Evolutionary conservation across 2,113 vertebrate species (phyloP), one percentile per base, ranked within the genome.

Genomic region (Dascyllus trimaculatus): DNA sequence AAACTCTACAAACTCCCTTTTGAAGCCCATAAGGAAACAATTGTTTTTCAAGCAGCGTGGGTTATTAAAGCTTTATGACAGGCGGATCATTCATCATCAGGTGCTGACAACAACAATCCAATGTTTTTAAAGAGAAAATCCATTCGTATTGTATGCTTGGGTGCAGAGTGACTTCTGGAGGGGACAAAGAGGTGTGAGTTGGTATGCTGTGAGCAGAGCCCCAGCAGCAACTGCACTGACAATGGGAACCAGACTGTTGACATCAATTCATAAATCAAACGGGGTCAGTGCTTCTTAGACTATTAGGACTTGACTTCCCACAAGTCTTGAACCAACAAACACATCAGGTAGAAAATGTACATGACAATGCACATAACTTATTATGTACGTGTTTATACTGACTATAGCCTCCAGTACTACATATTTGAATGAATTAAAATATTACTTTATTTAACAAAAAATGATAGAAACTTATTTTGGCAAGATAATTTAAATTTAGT

Each of bases 211-310:
- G 52, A 81, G 84, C 87, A 86, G 67, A 84, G 74, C 48, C 48
- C 26, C 66, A 56, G 77, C 65, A 81, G 63, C 71, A 83, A 84
- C 70, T 56, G 71, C 68, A 59, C 5, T 57, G 73, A 88, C 62
- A 82, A 82, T 87, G 35, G 22, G 45, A 84, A 85, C 78, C 71
- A 82, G 63, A 75, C 75, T 74, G 67, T 80, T 87, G 79, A 90
- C 89, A 88, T 86, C 75, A 71, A 87, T 89, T 85, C 74, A 91
- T 92, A 87, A 87, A 92, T 91, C 84, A 84, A 85, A 90, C 8
- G 5, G 69, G 63, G 77, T 80, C 66, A 79, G 52, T 68, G 64
- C 75, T 59, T 81, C 76, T 84, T 72, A 84, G 49, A 81, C 63
- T 68, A 63, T 40, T 15, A 49, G 61, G 67, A 56, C 70, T 71